Evolutionary conservation across 2,113 vertebrate genomes (phyloP).

Genomic region (Hyaena hyaena): DNA sequence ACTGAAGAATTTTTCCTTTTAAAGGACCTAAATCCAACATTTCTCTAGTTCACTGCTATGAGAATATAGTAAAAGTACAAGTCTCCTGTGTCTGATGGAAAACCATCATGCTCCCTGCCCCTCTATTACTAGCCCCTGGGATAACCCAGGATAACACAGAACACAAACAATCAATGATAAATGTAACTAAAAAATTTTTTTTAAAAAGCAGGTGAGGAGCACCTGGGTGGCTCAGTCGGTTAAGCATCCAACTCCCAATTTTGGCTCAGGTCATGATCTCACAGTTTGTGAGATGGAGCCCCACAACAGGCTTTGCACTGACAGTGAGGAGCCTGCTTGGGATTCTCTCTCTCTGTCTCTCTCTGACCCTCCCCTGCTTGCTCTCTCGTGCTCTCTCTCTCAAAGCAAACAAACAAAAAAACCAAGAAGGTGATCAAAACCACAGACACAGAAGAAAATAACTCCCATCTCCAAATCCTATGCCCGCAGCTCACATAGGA

Average conservation of each 20-base stretch:
- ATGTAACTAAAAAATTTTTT: not conserved
- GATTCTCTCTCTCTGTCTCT: no score
- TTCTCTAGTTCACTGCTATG: not conserved
- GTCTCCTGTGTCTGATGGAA: not conserved
- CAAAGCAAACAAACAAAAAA: not conserved
- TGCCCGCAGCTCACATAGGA: not conserved
- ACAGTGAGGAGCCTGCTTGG: no score
- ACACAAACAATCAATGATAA: not conserved
- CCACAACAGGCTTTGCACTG: no score
- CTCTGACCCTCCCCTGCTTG: no score
- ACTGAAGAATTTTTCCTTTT: not conserved
- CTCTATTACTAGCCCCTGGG: not conserved
- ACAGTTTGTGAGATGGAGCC: no score
- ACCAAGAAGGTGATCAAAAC: not conserved
- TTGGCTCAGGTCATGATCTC: no score
- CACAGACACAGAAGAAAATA: not conserved
- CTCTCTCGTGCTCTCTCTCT: not conserved
- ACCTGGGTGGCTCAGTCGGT: no score
- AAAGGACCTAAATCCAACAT: not conserved
- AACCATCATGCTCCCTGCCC: not conserved
- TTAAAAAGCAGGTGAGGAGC: no score
- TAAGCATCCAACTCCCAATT: no score
- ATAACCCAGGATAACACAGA: not conserved
- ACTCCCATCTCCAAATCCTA: not conserved
- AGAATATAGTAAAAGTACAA: not conserved